phyloP scores from a whole-genome alignment of 2,888 invertebrate genomes.

The Acrobasis consociella region DNA sequence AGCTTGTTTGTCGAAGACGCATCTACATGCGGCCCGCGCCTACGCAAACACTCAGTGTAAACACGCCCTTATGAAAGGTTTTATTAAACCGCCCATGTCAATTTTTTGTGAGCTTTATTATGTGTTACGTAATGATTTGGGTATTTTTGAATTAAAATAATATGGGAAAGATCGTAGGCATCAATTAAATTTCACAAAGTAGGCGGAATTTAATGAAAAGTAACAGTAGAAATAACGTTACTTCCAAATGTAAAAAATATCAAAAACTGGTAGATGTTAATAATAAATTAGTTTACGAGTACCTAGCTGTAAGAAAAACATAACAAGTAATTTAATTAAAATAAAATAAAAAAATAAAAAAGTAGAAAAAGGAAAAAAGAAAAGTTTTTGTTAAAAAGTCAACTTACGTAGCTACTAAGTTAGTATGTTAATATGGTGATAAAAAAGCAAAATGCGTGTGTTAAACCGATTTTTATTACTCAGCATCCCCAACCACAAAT shows the following conservation, averaged over 20 bases:
- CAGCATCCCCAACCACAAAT: not conserved
- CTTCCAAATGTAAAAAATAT: not conserved
- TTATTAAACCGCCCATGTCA: conserved; percentile 62
- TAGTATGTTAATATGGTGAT: not conserved
- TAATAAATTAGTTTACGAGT: not conserved
- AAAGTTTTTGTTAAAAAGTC: no score
- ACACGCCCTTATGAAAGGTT: conserved; percentile 74
- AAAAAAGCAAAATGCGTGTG: conserved; percentile 13
- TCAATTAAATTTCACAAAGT: no score
- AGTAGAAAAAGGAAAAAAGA: no score
- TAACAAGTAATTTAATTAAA: no score
- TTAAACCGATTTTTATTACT: not conserved
- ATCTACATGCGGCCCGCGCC: conserved; percentile 74
- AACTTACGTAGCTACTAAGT: not conserved
- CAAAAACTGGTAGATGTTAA: not conserved
- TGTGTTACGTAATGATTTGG: conserved; percentile 34
- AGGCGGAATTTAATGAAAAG: no score
- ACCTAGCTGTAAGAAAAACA: no score
- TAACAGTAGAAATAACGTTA: no score
- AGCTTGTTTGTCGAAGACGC: conserved; percentile 78
- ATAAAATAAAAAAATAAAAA: no score
- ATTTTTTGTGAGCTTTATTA: conserved; percentile 55
- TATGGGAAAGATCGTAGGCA: no score
- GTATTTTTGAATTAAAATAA: not conserved
- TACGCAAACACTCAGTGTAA: conserved; percentile 74